Evolutionary conservation across 2,113 vertebrate genomes (phyloP).

Genomic region (Psilopsiagon aurifrons): DNA sequence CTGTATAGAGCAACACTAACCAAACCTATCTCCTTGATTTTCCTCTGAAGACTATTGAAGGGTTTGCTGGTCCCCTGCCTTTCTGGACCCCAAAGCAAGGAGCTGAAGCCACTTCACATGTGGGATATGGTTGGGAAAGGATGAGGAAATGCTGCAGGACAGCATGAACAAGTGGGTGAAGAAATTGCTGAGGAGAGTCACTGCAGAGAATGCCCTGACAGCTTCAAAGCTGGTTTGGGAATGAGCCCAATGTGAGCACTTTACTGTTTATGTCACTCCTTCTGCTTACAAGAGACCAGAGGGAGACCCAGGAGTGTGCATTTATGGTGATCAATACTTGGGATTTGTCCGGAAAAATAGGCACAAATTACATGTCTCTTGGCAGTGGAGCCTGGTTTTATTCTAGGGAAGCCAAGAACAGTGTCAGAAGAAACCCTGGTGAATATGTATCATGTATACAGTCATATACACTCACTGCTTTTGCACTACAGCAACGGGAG

Average conservation of each 20-base stretch:
- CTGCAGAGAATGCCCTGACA: neutral
- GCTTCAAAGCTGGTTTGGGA: neutral
- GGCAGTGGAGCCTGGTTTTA: neutral
- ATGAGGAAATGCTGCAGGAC: neutral
- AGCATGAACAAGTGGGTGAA: neutral
- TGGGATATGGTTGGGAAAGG: neutral
- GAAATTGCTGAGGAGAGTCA: neutral
- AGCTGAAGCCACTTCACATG: neutral
- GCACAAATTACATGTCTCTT: neutral
- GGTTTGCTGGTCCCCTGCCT: neutral
- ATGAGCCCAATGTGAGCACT: fast-evolving
- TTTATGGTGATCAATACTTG: neutral
- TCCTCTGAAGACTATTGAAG: neutral
- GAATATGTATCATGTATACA: neutral
- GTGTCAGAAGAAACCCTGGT: neutral
- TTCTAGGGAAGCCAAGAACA: neutral
- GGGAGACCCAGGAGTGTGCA: neutral
- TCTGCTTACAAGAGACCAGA: neutral
- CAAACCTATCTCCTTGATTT: neutral
- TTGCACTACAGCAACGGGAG: neutral
- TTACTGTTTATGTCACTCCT: neutral
- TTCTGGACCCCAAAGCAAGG: neutral
- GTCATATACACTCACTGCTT: neutral
- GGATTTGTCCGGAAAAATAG: neutral
- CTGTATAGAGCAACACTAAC: neutral